These are phyloP conservation scores for Tigriopus japonicus DNA, from an alignment of 1,140 invertebrate genomes.

Conservation along the genomic window DNA sequence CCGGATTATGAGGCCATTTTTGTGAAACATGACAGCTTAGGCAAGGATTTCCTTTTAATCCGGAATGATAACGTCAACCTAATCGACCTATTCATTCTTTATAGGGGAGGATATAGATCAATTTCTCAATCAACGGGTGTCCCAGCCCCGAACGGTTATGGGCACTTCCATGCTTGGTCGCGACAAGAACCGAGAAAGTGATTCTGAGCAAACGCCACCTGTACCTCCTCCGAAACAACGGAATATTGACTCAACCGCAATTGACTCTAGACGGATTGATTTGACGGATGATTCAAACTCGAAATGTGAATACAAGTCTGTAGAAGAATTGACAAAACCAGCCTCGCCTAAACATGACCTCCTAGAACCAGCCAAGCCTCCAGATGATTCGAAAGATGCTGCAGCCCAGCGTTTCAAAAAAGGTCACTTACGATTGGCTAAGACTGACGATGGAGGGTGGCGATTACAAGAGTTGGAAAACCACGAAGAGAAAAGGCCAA, in stretches of 20 bases:
- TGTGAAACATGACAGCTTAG: not conserved
- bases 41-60: not conserved
- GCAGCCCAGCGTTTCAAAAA: slow-evolving; percentile 6
- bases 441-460: slow-evolving; percentile 5
- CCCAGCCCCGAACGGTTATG: not conserved
- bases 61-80: not conserved
- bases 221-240: not conserved
- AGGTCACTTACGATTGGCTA: not conserved
- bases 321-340: not conserved
- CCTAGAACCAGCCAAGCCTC: not conserved
- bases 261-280: not conserved
- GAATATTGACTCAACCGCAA: not conserved
- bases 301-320: not conserved
- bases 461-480: not conserved
- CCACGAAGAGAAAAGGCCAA: too few species aligned
- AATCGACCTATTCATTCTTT: not conserved
- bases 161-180: slow-evolving; percentile 3
- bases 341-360: not conserved
- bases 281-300: not conserved
- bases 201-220: not conserved
- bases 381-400: not conserved
- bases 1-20: slow-evolving; percentile 3
- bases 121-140: not conserved
- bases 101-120: not conserved
- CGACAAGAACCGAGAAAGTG: not conserved